Conservation (phyloP, 1,140 invertebrate genomes). For the Doryteuthis pealeii region DNA sequence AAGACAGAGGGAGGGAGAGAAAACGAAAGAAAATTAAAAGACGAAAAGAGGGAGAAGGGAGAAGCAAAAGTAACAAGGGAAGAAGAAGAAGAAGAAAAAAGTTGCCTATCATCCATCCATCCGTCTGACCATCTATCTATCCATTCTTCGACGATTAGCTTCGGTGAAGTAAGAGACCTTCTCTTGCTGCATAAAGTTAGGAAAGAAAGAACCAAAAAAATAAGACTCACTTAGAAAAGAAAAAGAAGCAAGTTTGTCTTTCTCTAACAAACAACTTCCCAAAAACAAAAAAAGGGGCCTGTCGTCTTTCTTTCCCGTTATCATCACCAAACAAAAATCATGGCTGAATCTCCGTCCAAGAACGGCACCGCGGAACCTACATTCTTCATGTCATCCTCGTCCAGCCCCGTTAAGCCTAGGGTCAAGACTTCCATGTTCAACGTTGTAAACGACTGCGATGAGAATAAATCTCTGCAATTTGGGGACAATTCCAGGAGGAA, state of each 20-base stretch:
- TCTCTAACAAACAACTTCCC: background rate
- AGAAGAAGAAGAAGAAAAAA: background rate
- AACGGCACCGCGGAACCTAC: background rate
- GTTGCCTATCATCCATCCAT: background rate
- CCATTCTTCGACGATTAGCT: background rate
- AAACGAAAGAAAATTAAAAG: background rate
- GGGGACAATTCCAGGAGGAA: background rate
- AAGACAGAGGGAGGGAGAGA: background rate
- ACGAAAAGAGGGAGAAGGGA: background rate
- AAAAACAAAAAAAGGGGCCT: background rate
- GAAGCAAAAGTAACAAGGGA: background rate
- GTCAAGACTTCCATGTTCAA: conserved; percentile 13
- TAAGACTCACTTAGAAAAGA: too few relatives aligned
- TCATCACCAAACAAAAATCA: background rate
- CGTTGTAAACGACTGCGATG: background rate
- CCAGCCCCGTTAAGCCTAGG: background rate
- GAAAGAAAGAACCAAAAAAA: too few relatives aligned
- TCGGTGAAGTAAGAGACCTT: too few relatives aligned
- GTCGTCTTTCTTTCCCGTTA: background rate
- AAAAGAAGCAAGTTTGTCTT: background rate
- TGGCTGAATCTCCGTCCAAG: conserved; percentile 2
- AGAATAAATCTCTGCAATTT: conserved; percentile 2
- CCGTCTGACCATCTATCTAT: background rate
- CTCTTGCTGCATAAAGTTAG: too few relatives aligned
- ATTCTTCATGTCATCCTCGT: background rate